phyloP scores from a whole-genome alignment of 2,888 invertebrate species.

The Plagodis dolabraria region DNA sequence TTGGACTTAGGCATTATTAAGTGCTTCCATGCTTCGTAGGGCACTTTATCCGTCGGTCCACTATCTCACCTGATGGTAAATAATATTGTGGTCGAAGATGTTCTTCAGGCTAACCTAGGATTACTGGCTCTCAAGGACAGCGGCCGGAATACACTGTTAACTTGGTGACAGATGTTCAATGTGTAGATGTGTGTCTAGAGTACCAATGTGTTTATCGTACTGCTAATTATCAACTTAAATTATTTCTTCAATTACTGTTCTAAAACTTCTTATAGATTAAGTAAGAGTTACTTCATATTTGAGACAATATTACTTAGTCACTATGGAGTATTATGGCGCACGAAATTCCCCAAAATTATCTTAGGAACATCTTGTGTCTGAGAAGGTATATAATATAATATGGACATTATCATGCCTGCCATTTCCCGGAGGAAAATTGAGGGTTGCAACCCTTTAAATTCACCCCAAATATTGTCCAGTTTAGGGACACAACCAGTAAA shows the following conservation, averaged over 20 bases:
- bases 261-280: not conserved
- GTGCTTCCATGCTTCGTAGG: no score
- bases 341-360: constrained; percentile 2
- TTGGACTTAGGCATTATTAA: no score
- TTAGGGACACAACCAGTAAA: constrained; percentile 3
- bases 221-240: not conserved
- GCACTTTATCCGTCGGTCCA: no score
- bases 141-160: no score
- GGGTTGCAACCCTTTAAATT: constrained; percentile 22
- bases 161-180: no score
- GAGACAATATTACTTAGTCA: no score
- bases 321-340: not conserved
- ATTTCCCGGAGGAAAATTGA: constrained; percentile 10
- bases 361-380: constrained; percentile 6
- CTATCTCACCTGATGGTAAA: no score
- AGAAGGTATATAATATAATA: constrained; percentile 7
- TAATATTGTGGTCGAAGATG: no score
- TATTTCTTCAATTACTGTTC: not conserved
- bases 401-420: constrained; percentile 8
- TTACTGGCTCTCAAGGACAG: no score
- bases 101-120: no score
- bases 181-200: no score
- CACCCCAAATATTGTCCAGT: constrained; percentile 11
- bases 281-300: no score
- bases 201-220: not conserved